A percentile compares a stretch with the other conserved stretches of the same genome.
Evolutionary conservation across 2,888 invertebrate genomes (phyloP).

Genomic region (Pseudococcus viburni): DNA sequence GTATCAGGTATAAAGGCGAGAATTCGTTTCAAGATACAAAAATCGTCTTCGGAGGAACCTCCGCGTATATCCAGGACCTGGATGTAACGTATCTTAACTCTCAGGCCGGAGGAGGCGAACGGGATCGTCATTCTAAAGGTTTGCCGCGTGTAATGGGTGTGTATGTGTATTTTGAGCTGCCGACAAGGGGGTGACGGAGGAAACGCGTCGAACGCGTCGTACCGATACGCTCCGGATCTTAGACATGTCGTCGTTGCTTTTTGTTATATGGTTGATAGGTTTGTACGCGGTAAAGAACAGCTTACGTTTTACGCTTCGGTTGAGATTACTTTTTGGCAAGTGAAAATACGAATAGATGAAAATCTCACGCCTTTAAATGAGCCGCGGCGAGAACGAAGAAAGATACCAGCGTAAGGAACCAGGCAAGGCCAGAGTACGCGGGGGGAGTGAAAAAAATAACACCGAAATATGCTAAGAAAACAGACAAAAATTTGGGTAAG

Average conservation of each 20-base stretch:
- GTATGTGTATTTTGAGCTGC: not conserved
- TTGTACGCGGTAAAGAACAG: not conserved
- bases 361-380: slow-evolving; percentile 21
- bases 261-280: slow-evolving; percentile 34
- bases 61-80: not conserved
- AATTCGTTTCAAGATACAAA: slow-evolving; percentile 27
- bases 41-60: not conserved
- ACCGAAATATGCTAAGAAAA: too few species aligned
- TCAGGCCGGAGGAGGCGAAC: too few species aligned
- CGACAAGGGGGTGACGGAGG: not conserved
- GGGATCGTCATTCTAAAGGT: slow-evolving; percentile 3
- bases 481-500: too few species aligned
- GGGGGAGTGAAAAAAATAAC: too few species aligned
- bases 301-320: slow-evolving; percentile 43
- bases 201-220: slow-evolving; percentile 17
- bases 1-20: not conserved
- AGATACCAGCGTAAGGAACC: not conserved
- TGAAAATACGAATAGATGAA: slow-evolving; percentile 25
- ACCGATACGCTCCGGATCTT: slow-evolving; percentile 10
- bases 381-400: not conserved
- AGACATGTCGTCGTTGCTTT: slow-evolving; percentile 32
- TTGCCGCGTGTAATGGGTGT: not conserved
- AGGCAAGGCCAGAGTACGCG: not conserved
- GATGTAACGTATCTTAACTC: not conserved
- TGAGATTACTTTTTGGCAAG: slow-evolving; percentile 47